Evolutionary conservation across 2,888 invertebrate species (phyloP), one percentile per base, ranked within the genome.

Genomic region (Orthosia cruda): DNA sequence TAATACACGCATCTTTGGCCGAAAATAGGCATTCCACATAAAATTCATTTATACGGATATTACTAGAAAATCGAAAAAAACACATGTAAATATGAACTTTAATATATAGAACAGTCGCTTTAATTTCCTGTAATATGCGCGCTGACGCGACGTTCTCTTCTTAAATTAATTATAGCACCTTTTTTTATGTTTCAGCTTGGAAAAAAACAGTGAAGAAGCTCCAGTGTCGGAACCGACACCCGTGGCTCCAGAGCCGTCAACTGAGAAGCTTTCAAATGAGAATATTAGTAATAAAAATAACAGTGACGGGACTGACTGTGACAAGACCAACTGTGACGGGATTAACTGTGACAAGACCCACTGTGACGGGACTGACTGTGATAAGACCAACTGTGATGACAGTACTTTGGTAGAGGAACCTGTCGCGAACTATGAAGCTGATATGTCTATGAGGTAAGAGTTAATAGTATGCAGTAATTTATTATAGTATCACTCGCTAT

Each of bases 351-450:
- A 61, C 2, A 26, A 26, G 26, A 26, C 26, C 26, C 3, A 26
- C 26, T 26, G 26, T 26, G 57, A 61, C 2, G 54, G 67, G 4
- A 45, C 26, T 4, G 4, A 13, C 0, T 9, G 58, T 20, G 57
- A 40, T 13, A 13, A 59, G 1, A 45, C 18, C 4, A 9, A 12
- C 0, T 7, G 57, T 20, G 61, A 81, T 2, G 49, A 64, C 9
- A 12, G 49, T 1, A 4, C 50, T 3, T 15, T 47, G 11, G 12
- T 47, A 12, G 52, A 58, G 40, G 67, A 57, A 9, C 66, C 54
- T 2, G n/a, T 59, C 4, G 50, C 83, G n/a, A 89, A 92, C 55
- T 92, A 91, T 68, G 93, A 94, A 80, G 92, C 91, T 1, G 93
- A 93, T 74, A 85, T 92, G 71, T 93, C 92, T 0, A 89, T 90